These are phyloP conservation scores for Halisarca cf. caerulea DNA, from an alignment of 37 sponge, comb jelly and placozoan genomes.

Conservation along the genomic window DNA sequence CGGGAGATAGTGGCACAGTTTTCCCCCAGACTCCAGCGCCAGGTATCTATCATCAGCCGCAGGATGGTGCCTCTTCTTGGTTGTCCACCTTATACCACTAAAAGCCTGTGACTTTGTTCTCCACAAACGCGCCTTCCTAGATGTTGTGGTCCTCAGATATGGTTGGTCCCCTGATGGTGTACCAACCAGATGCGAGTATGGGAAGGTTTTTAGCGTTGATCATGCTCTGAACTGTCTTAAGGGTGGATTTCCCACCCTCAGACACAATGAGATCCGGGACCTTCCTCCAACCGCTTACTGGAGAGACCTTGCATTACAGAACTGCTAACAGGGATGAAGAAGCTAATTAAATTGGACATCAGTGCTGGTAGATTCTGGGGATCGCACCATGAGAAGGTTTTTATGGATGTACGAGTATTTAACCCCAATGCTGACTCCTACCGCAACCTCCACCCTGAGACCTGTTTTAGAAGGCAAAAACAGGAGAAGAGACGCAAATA, in stretches of 20 bases:
- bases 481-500: constrained; percentile 8
- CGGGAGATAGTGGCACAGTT: background rate
- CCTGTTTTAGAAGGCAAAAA: background rate
- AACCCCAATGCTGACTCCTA: constrained; percentile 20
- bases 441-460: background rate
- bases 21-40: background rate
- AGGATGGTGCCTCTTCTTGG: too few relatives aligned
- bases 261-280: too few relatives aligned
- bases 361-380: constrained; percentile 11
- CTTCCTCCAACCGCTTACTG: constrained; percentile 15
- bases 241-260: too few relatives aligned
- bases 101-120: background rate
- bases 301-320: background rate
- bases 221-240: too few relatives aligned
- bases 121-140: too few relatives aligned
- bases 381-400: background rate
- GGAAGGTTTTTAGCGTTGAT: too few relatives aligned
- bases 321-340: background rate
- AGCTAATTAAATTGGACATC: background rate
- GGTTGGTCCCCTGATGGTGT: too few relatives aligned
- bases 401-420: constrained; percentile 15
- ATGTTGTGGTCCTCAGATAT: too few relatives aligned
- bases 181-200: too few relatives aligned
- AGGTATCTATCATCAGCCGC: background rate
- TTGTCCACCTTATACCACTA: background rate